Evolutionary conservation across 2,113 vertebrate species (phyloP).

Genomic region (Ceyx cyanopectus): DNA sequence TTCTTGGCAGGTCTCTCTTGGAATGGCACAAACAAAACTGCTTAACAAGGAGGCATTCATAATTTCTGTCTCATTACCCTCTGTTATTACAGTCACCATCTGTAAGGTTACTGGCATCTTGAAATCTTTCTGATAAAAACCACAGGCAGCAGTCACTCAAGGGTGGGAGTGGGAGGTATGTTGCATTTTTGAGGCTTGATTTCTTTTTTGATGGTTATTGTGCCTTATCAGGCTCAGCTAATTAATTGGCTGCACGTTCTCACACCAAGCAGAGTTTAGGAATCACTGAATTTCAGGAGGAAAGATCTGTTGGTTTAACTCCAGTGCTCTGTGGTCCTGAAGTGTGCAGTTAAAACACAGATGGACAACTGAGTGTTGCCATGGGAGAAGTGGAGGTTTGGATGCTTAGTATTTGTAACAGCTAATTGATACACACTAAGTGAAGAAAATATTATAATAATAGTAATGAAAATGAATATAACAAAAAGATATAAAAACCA

Average conservation of each 20-base stretch:
- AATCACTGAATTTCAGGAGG: neutral
- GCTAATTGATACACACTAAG: neutral
- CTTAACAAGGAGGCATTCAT: conserved; percentile 65
- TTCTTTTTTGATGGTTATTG: neutral
- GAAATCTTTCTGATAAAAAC: neutral
- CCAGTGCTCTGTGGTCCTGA: neutral
- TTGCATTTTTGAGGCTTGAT: neutral
- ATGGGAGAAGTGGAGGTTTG: neutral
- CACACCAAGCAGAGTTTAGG: neutral
- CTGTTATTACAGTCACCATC: neutral
- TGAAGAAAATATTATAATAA: neutral
- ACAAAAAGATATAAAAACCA: neutral
- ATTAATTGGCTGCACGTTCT: neutral
- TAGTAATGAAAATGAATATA: neutral
- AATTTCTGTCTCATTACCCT: conserved; percentile 1
- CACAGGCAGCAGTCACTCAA: neutral
- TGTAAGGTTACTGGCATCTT: neutral
- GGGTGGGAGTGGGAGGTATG: neutral
- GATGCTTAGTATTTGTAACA: neutral
- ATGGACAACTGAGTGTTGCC: neutral
- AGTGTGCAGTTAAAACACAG: neutral
- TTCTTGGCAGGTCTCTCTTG: conserved; percentile 27
- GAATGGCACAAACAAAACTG: neutral
- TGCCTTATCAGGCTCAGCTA: neutral
- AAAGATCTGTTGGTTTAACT: neutral